These are phyloP conservation scores for Odontamblyopus lacepedii DNA, from an alignment of 2,797 vertebrate species.

Conservation along the genomic window DNA sequence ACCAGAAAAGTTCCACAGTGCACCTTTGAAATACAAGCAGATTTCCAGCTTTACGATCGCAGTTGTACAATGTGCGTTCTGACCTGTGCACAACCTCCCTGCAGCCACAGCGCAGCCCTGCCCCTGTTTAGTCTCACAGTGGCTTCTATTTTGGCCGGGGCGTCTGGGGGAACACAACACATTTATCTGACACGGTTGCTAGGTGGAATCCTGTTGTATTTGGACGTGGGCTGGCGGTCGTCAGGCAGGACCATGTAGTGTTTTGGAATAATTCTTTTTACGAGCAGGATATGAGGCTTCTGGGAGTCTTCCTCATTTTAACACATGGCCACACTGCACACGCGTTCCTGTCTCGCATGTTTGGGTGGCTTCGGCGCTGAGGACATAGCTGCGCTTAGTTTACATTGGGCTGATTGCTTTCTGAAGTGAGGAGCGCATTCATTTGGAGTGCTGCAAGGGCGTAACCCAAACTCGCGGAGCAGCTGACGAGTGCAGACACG, in stretches of 20 bases:
- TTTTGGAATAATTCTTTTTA: slow-evolving; percentile 38
- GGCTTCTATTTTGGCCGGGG: slow-evolving; percentile 6
- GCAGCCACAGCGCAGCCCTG: not conserved
- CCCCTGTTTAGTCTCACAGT: slow-evolving; percentile 12
- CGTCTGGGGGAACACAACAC: slow-evolving; percentile 19
- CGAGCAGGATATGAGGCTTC: slow-evolving; percentile 15
- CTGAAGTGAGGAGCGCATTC: slow-evolving; percentile 30
- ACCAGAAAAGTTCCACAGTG: too few relatives aligned
- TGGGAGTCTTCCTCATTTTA: slow-evolving; percentile 21
- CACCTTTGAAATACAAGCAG: too few relatives aligned
- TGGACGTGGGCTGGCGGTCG: slow-evolving; percentile 43
- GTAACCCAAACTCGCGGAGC: slow-evolving; percentile 51
- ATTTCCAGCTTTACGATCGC: too few relatives aligned
- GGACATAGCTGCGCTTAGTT: slow-evolving; percentile 21
- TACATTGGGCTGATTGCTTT: slow-evolving; percentile 49
- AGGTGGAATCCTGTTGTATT: slow-evolving; percentile 48
- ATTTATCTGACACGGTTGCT: slow-evolving; percentile 48
- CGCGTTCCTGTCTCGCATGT: slow-evolving; percentile 1
- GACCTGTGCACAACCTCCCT: not conserved
- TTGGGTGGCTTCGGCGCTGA: slow-evolving; percentile 15
- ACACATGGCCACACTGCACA: slow-evolving; percentile 22
- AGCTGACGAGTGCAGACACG: slow-evolving; percentile 60
- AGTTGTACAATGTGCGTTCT: too few relatives aligned
- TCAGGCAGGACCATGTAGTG: slow-evolving; percentile 47
- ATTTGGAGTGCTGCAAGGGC: slow-evolving; percentile 48